phyloP scores from a whole-genome alignment of 2,113 vertebrate species.

The Heterotilapia buettikoferi region DNA sequence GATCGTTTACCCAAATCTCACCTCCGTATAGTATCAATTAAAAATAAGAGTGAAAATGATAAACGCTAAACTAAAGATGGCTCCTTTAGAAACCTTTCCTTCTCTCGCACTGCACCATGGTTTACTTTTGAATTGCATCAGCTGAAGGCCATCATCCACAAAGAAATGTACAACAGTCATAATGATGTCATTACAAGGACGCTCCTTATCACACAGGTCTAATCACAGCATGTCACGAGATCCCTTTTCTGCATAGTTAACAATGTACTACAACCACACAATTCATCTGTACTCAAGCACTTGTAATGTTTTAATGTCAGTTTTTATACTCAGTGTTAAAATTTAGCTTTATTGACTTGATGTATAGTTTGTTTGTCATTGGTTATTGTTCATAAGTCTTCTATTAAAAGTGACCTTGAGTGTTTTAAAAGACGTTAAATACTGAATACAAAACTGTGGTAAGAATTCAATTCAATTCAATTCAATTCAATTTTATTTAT shows the following conservation, averaged over 20 bases:
- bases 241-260: neutral
- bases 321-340: neutral
- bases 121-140: neutral
- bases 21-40: neutral
- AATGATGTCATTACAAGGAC: neutral
- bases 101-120: rapidly evolving
- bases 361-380: neutral
- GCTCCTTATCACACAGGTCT: neutral
- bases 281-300: neutral
- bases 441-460: neutral
- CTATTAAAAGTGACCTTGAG: neutral
- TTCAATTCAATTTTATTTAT: no score
- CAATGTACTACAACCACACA: neutral
- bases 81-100: neutral
- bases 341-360: neutral
- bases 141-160: neutral
- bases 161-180: neutral
- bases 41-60: neutral
- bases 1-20: rapidly evolving
- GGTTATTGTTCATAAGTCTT: neutral
- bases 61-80: neutral
- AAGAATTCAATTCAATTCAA: no score
- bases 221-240: neutral
- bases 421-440: neutral
- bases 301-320: neutral